Evolutionary conservation across 1,140 invertebrate genomes (phyloP).

Genomic region (Drosophila grimshawi): DNA sequence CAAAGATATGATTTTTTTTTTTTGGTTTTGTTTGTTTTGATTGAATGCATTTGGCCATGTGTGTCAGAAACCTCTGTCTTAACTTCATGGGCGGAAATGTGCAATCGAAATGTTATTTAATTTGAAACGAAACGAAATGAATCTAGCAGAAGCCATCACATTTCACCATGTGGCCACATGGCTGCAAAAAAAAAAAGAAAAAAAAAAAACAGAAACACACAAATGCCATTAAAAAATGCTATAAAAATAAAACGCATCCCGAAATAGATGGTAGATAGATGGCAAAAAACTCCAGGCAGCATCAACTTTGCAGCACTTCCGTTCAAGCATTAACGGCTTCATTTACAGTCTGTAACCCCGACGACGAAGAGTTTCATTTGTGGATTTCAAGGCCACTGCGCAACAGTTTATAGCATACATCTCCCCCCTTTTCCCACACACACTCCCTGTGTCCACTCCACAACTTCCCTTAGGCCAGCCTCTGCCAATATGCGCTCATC

Average conservation of each 20-base stretch:
- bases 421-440: too few relatives aligned
- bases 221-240: conserved; percentile 24
- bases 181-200: conserved; percentile 18
- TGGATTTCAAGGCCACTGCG: conserved; percentile 13
- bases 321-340: conserved; percentile 1
- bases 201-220: too few relatives aligned
- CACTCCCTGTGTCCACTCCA: too few relatives aligned
- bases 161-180: conserved; percentile 28
- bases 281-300: neutral
- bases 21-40: neutral
- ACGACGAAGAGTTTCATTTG: conserved; percentile 2
- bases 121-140: conserved; percentile 13
- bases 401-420: neutral
- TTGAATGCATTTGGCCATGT: conserved; percentile 7
- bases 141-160: neutral
- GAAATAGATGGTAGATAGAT: conserved; percentile 27
- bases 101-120: conserved; percentile 29
- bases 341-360: neutral
- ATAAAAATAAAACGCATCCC: conserved; percentile 35
- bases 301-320: conserved; percentile 17
- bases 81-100: conserved; percentile 17
- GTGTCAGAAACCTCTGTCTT: conserved; percentile 4
- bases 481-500: neutral
- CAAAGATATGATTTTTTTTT: neutral
- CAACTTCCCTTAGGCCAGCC: too few relatives aligned